Evolutionary conservation across 2,888 invertebrate genomes (phyloP).

Genomic region (Campoletis raptor): DNA sequence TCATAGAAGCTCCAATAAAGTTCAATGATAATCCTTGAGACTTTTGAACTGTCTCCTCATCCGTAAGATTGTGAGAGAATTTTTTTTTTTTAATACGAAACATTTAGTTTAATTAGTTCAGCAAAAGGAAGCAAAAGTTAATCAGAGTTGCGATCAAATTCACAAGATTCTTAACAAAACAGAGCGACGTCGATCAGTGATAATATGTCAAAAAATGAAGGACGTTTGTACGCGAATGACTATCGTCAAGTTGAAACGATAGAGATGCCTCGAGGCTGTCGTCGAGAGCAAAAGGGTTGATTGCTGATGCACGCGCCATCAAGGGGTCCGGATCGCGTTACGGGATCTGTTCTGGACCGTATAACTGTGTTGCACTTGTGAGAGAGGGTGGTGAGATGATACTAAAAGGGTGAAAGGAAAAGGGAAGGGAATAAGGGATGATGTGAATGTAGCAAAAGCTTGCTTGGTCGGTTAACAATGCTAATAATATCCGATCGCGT

Average conservation of each 20-base stretch:
- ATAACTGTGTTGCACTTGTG: conserved; percentile 72
- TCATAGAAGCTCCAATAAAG: too few species aligned
- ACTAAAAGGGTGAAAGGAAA: conserved; percentile 29
- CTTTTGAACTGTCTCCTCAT: neutral
- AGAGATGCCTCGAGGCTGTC: conserved; percentile 62
- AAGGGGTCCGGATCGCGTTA: conserved; percentile 71
- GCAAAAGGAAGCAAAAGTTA: neutral
- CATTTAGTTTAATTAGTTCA: neutral
- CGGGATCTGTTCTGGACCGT: conserved; percentile 72
- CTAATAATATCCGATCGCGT: conserved; percentile 82
- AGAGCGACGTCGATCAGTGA: conserved; percentile 73
- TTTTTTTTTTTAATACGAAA: neutral
- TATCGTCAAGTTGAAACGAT: conserved; percentile 67
- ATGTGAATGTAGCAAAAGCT: conserved; percentile 60
- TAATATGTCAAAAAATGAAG: conserved; percentile 74
- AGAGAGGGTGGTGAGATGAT: conserved; percentile 43
- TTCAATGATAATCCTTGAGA: too few species aligned
- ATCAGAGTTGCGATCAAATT: neutral
- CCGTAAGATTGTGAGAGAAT: neutral
- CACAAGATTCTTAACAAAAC: conserved; percentile 71
- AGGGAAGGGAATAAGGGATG: conserved; percentile 8
- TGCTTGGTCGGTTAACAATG: conserved; percentile 83
- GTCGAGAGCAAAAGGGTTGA: conserved; percentile 68
- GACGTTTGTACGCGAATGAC: conserved; percentile 41
- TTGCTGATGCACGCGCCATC: conserved; percentile 65